A percentile compares a stretch with the other conserved stretches of the same genome.
phyloP scores from a whole-genome alignment of 2,888 invertebrate species.

The Apodemia hepburni region DNA sequence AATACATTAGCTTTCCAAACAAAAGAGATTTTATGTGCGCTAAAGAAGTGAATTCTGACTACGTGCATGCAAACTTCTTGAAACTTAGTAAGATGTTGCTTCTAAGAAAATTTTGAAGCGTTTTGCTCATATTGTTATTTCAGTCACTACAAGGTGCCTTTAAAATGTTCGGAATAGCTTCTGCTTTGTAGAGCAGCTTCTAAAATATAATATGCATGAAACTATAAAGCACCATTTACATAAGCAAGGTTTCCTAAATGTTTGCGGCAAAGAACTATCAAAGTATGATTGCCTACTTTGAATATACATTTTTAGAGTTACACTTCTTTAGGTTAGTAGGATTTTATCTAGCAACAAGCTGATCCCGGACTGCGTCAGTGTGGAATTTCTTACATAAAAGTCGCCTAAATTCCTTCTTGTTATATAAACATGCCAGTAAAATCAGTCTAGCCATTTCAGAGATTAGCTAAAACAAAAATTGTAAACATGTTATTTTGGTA shows the following conservation, averaged over 20 bases:
- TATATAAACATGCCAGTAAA: too few species aligned
- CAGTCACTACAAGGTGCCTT: constrained; percentile 11
- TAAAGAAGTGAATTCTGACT: constrained; percentile 34
- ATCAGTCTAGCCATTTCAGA: too few species aligned
- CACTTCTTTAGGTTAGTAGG: too few species aligned
- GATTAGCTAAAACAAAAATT: too few species aligned
- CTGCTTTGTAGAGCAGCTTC: constrained; percentile 8
- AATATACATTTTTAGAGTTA: too few species aligned
- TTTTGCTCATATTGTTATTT: constrained; percentile 19
- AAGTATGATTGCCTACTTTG: too few species aligned
- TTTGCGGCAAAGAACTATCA: too few species aligned
- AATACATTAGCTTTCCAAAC: not conserved
- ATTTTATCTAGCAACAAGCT: too few species aligned
- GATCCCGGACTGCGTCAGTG: too few species aligned
- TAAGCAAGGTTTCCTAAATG: not conserved
- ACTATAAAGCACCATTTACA: constrained; percentile 4
- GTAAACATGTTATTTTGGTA: too few species aligned
- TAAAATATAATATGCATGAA: constrained; percentile 5
- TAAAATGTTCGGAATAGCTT: constrained; percentile 7
- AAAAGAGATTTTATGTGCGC: not conserved
- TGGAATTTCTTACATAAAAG: too few species aligned
- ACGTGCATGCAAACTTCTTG: constrained; percentile 39
- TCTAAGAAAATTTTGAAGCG: constrained; percentile 28
- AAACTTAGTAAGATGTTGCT: constrained; percentile 30
- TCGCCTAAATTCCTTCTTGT: too few species aligned